Conservation (phyloP, 2,888 invertebrate genomes). For the Apamea crenata region DNA sequence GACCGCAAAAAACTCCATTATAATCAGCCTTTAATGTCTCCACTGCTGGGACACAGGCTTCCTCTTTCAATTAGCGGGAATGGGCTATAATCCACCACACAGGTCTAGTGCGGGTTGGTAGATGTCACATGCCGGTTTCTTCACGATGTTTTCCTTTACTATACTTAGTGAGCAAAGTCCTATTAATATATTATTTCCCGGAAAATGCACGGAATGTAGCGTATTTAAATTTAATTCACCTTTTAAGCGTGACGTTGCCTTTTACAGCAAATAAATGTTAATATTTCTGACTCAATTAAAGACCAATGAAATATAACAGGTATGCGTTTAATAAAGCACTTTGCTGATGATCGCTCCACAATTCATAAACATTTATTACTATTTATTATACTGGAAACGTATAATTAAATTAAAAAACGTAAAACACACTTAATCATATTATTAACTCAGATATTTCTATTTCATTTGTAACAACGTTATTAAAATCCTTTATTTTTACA, state of each 20-base stretch:
- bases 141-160: not conserved
- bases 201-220: not conserved
- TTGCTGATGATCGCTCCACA: not conserved
- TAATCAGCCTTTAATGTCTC: not conserved
- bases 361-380: slow-evolving; percentile 7
- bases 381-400: slow-evolving; percentile 3
- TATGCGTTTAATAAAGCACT: not conserved
- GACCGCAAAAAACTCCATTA: not conserved
- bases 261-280: not conserved
- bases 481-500: not conserved
- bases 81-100: not conserved
- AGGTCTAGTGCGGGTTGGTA: too few relatives aligned
- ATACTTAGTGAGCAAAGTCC: not conserved
- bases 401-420: not conserved
- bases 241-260: not conserved
- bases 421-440: not conserved
- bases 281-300: slow-evolving; percentile 17
- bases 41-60: not conserved
- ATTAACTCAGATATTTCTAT: not conserved
- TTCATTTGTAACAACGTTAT: not conserved
- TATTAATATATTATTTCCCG: not conserved
- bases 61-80: too few relatives aligned
- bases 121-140: not conserved
- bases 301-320: slow-evolving; percentile 7
- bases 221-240: not conserved